phyloP scores from a whole-genome alignment of 2,113 vertebrate species.

The Hippocampus comes region DNA sequence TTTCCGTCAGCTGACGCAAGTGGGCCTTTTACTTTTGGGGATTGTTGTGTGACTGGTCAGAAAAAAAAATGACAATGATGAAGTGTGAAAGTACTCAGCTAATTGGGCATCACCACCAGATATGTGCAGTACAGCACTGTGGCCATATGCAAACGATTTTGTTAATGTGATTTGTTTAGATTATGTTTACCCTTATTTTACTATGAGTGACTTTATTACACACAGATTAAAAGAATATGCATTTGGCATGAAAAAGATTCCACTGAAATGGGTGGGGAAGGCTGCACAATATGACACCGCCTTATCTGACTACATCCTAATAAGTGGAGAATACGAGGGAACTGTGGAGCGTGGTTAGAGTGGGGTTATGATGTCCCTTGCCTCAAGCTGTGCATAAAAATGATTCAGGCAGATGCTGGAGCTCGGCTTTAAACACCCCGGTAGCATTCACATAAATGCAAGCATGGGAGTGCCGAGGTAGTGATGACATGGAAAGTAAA shows the following conservation, averaged over 20 bases:
- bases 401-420: slow-evolving; percentile 15
- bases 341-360: slow-evolving; percentile 7
- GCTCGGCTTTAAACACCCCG: slow-evolving; percentile 10
- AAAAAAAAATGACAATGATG: too few relatives aligned
- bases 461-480: slow-evolving; percentile 13
- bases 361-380: slow-evolving; percentile 12
- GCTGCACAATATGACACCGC: neutral
- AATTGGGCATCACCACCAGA: too few relatives aligned
- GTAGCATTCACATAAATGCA: slow-evolving; percentile 8
- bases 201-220: neutral
- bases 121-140: neutral
- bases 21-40: too few relatives aligned
- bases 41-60: too few relatives aligned
- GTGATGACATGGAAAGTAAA: slow-evolving; percentile 21
- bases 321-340: slow-evolving; percentile 18
- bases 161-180: neutral
- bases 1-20: too few relatives aligned
- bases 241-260: neutral
- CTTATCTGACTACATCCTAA: slow-evolving; percentile 23
- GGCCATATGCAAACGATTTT: neutral
- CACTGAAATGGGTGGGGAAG: neutral
- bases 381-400: slow-evolving; percentile 19
- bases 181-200: neutral
- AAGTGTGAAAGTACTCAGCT: too few relatives aligned
- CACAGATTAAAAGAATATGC: neutral